These are phyloP conservation scores for Drosophila tsacasi DNA, from an alignment of 1,140 invertebrate species.

Conservation along the genomic window DNA sequence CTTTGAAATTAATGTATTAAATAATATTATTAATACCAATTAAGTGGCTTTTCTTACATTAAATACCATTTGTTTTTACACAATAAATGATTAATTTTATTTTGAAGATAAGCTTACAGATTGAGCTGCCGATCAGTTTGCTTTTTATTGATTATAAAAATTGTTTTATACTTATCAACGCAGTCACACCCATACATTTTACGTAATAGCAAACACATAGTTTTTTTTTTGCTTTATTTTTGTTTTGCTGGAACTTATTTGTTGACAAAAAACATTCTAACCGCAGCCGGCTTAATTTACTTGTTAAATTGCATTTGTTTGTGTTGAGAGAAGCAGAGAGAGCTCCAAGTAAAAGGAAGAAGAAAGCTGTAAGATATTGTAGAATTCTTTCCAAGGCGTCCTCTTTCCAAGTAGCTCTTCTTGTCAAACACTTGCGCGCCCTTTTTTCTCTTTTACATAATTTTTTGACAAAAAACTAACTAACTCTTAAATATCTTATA, in stretches of 20 bases:
- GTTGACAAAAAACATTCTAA: slow-evolving; percentile 1
- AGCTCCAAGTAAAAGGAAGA: not conserved
- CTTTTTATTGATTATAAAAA: not conserved
- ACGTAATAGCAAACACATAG: not conserved
- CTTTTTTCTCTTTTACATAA: not conserved
- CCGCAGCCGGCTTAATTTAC: slow-evolving; percentile 7
- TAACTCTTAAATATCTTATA: too few species aligned
- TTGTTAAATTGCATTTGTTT: slow-evolving; percentile 8
- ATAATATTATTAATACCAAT: not conserved
- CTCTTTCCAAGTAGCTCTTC: not conserved
- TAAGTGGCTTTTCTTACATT: not conserved
- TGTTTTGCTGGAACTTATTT: slow-evolving; percentile 8
- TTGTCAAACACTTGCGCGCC: not conserved
- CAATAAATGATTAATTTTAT: not conserved
- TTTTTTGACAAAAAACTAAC: not conserved
- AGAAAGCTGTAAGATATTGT: not conserved
- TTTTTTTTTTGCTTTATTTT: not conserved
- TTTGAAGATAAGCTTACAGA: not conserved
- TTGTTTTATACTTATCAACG: not conserved
- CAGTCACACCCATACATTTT: not conserved
- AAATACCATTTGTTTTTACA: not conserved
- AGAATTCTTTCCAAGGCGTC: not conserved
- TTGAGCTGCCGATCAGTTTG: not conserved
- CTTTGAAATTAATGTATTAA: not conserved
- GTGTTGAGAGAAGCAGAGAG: not conserved